These are phyloP conservation scores for Latrodectus elegans DNA, from an alignment of 2,888 invertebrate genomes.

Conservation along the genomic window DNA sequence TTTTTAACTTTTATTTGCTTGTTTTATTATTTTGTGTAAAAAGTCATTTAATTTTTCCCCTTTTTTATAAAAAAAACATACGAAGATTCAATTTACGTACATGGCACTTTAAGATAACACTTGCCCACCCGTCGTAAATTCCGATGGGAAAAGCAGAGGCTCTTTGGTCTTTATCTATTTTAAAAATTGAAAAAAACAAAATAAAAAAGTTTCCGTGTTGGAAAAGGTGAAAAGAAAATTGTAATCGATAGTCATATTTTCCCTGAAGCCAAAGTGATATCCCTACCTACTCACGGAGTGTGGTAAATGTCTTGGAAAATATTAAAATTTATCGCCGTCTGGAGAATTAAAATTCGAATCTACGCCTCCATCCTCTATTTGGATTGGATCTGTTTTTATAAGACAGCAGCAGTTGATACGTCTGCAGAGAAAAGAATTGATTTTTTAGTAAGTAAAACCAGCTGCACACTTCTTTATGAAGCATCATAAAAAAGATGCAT, in stretches of 20 bases:
- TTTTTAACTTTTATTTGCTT: too few relatives aligned
- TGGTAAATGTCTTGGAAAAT: slow-evolving; percentile 33
- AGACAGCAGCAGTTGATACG: background rate
- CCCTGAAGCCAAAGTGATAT: background rate
- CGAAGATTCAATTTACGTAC: background rate
- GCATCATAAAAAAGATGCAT: background rate
- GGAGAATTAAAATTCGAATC: slow-evolving; percentile 53
- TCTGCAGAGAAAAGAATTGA: background rate
- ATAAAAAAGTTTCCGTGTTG: background rate
- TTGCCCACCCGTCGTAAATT: background rate
- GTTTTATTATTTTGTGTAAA: too few relatives aligned
- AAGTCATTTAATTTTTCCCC: too few relatives aligned
- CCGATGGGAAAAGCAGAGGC: background rate
- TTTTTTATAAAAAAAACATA: background rate
- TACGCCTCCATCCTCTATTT: slow-evolving; percentile 6
- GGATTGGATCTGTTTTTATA: background rate
- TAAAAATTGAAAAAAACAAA: background rate
- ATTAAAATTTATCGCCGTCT: slow-evolving; percentile 37
- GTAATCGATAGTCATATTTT: background rate
- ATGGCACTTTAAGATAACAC: background rate
- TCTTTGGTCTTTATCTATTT: background rate
- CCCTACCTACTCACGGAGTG: background rate
- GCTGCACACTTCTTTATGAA: background rate
- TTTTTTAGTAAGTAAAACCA: background rate
- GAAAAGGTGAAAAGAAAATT: background rate